Conservation (phyloP, 1,140 invertebrate species). For the Drosophila ironensis region DNA sequence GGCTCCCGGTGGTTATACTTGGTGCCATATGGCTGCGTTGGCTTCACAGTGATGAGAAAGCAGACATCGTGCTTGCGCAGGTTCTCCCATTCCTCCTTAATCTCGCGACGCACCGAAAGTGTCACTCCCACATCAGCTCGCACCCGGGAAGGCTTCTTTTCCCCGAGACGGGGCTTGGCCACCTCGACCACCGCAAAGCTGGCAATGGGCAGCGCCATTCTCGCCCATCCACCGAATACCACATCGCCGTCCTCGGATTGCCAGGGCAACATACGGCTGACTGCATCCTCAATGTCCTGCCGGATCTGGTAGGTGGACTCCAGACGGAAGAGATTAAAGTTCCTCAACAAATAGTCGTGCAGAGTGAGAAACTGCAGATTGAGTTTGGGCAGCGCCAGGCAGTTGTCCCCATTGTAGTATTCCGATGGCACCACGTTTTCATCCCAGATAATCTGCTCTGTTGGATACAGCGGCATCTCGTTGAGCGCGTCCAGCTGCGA, state of each 20-base stretch:
- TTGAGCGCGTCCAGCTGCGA: constrained; percentile 98
- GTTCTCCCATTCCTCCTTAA: constrained; percentile 98
- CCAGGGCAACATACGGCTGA: constrained; percentile 97
- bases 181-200: constrained; percentile 98
- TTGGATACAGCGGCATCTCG: constrained; percentile 99
- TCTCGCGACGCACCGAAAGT: constrained; percentile 93
- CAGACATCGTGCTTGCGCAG: constrained; percentile 98
- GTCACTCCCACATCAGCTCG: constrained; percentile 97
- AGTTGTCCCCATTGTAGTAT: constrained; percentile 97
- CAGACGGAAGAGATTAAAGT: constrained; percentile 98
- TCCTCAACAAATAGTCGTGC: constrained; percentile 98
- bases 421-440: constrained; percentile 99
- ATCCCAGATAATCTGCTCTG: constrained; percentile 99
- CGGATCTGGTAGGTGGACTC: constrained; percentile 99
- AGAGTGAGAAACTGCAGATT: constrained; percentile 99
- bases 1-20: constrained; percentile 91
- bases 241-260: constrained; percentile 92
- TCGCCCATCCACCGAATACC: constrained; percentile 98
- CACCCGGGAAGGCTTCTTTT: constrained; percentile 96
- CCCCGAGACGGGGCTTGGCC: constrained; percentile 93
- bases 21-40: constrained; percentile 90
- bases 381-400: constrained; percentile 97
- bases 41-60: constrained; percentile 96
- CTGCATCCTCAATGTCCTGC: constrained; percentile 98
- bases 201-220: constrained; percentile 98